Evolutionary conservation across 2,113 vertebrate genomes (phyloP), one percentile per base, ranked within the genome.

Genomic region (Vicugna pacos): DNA sequence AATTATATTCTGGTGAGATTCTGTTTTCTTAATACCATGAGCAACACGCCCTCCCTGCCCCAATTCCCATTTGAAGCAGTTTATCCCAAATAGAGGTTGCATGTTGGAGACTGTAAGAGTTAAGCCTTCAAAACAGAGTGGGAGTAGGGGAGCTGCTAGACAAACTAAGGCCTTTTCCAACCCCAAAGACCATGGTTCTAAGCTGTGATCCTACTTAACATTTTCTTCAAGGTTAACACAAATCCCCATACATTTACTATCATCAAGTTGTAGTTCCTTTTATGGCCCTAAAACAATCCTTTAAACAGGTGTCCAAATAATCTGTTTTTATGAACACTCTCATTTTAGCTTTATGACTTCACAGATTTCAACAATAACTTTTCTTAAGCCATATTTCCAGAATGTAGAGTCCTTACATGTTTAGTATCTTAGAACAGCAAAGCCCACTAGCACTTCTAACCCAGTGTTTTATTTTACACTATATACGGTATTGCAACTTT

Each of bases 311-410:
- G 69, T 80, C 96, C 28, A 70, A 85, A 82, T 30, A 85, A 46
- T 56, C 46, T 65, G 48, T 88, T 77, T 92, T 89, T 4, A 83
- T 12, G 46, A 75, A 79, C 32, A 93, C 62, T 30, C 58, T 93
- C 17, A 81, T 83, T 87, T 91, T 60, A 77, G 62, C 13, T 82
- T 91, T 80, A 82, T 22, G 26, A 96, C 62, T 73, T 50, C 60
- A 89, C 38, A 85, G 54, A 96, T 87, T 87, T 50, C 86, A 89
- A 3, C 24, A 5, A 48, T 54, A 82, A 91, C 11, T 81, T 95
- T 94, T 89, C 65, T 94, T 56, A 90, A 92, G n/a, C 13, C 65
- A 89, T 89, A 80, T 65, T 94, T 96, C 46, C 56, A 93, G 32
- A 88, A 88, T 30, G 20, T 5, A 56, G 8, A 56, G 5, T 72